phyloP scores from a whole-genome alignment of 2,888 invertebrate genomes.

The Leptarthrus brevirostris region DNA sequence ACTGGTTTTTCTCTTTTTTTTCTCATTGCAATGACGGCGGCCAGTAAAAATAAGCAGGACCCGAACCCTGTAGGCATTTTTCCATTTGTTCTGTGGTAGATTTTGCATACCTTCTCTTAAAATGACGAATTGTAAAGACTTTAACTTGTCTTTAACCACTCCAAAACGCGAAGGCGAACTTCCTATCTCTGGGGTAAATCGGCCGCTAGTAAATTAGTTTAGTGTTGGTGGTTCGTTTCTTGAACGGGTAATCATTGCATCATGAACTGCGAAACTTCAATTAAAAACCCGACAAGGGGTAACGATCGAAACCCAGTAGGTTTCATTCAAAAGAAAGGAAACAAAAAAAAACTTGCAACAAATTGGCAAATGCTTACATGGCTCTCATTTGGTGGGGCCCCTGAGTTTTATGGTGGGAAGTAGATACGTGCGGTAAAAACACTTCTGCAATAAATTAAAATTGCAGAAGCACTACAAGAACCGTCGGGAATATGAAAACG shows the following conservation, averaged over 20 bases:
- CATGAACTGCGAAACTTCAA: slow-evolving; percentile 35
- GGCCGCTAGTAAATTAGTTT: neutral
- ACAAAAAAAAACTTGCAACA: slow-evolving; percentile 38
- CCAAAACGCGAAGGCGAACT: too few species aligned
- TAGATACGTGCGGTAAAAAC: slow-evolving; percentile 33
- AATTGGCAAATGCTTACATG: slow-evolving; percentile 39
- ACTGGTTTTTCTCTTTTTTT: too few species aligned
- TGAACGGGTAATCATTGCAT: slow-evolving; percentile 6
- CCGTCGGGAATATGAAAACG: slow-evolving; percentile 10
- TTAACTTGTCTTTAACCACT: too few species aligned
- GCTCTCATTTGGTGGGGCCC: slow-evolving; percentile 18
- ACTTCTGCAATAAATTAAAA: slow-evolving; percentile 47
- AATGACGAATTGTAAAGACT: too few species aligned
- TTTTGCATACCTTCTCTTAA: too few species aligned
- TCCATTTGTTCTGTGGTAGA: too few species aligned
- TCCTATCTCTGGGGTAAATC: too few species aligned
- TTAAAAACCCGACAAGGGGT: slow-evolving; percentile 14
- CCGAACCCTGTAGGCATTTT: too few species aligned
- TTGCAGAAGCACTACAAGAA: slow-evolving; percentile 12
- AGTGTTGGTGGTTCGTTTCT: neutral
- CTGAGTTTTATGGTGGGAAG: too few species aligned
- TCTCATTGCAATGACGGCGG: too few species aligned
- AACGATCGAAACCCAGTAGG: neutral
- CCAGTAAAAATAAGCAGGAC: too few species aligned
- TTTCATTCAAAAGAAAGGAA: neutral